phyloP scores from a whole-genome alignment of 2,888 invertebrate genomes.

The Cosmopolites sordidus region DNA sequence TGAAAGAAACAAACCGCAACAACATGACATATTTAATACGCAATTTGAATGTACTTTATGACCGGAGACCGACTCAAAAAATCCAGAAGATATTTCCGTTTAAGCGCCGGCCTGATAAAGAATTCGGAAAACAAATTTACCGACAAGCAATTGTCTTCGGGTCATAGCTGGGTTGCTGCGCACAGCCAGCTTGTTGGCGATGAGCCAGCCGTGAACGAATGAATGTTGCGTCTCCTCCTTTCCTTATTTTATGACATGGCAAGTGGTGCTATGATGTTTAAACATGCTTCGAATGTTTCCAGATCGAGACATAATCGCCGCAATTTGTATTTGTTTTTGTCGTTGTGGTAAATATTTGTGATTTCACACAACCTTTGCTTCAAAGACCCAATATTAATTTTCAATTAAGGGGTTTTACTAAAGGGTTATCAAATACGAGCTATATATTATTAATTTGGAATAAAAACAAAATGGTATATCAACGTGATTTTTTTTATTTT shows the following conservation, averaged over 20 bases:
- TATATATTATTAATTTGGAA: too few species aligned
- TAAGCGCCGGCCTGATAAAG: constrained; percentile 30
- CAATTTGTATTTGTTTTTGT: neutral
- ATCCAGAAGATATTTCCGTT: constrained; percentile 27
- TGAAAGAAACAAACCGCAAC: constrained; percentile 34
- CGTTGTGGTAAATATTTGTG: too few species aligned
- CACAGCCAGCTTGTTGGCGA: constrained; percentile 20
- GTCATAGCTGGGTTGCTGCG: constrained; percentile 18
- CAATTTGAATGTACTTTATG: constrained; percentile 30
- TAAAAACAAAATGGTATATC: too few species aligned
- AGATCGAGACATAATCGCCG: neutral
- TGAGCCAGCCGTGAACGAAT: constrained; percentile 16
- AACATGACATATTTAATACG: constrained; percentile 35
- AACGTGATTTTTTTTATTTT: too few species aligned
- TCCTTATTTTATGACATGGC: constrained; percentile 12
- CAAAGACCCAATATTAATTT: too few species aligned
- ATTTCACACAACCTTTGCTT: too few species aligned
- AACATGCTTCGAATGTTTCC: neutral
- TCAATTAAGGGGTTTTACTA: too few species aligned
- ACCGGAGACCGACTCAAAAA: constrained; percentile 31
- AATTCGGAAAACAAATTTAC: constrained; percentile 24
- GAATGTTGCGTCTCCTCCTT: constrained; percentile 17
- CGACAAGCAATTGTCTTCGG: constrained; percentile 27
- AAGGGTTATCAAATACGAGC: too few species aligned
- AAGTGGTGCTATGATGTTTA: constrained; percentile 5